These are phyloP conservation scores for Hypotaenidia philippensis DNA, from an alignment of 2,797 vertebrate species.

Conservation along the genomic window DNA sequence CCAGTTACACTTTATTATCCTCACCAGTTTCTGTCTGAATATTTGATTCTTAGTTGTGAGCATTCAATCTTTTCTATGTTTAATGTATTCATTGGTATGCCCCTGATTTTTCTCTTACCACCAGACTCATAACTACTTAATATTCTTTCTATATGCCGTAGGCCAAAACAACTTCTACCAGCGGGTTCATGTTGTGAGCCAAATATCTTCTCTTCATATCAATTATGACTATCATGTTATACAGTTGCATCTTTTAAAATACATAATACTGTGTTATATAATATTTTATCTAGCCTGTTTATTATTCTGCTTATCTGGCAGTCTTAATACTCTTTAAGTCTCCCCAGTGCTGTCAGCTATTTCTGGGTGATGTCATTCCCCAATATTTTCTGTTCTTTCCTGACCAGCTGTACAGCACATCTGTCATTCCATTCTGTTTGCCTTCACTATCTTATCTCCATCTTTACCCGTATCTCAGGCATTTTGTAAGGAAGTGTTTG, in stretches of 20 bases:
- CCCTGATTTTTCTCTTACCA: not conserved
- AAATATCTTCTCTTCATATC: not conserved
- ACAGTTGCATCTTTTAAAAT: not conserved
- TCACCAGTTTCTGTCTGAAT: not conserved
- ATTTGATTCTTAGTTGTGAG: not conserved
- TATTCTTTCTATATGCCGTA: not conserved
- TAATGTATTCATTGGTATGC: not conserved
- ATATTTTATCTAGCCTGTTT: not conserved
- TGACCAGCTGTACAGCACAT: not conserved
- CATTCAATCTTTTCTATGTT: not conserved
- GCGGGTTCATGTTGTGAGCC: not conserved
- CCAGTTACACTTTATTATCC: not conserved
- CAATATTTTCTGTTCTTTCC: not conserved
- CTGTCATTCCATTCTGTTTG: not conserved
- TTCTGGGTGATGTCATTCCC: not conserved
- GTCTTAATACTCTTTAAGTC: not conserved
- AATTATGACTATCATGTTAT: not conserved
- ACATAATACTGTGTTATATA: not conserved
- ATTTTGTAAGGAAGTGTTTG: not conserved
- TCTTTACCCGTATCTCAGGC: not conserved
- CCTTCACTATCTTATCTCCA: conserved; percentile 6
- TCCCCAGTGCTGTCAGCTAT: not conserved
- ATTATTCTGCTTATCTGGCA: not conserved
- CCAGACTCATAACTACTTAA: not conserved
- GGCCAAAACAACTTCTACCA: not conserved